phyloP scores from a whole-genome alignment of 2,113 vertebrate genomes.

The Desmodus rotundus region DNA sequence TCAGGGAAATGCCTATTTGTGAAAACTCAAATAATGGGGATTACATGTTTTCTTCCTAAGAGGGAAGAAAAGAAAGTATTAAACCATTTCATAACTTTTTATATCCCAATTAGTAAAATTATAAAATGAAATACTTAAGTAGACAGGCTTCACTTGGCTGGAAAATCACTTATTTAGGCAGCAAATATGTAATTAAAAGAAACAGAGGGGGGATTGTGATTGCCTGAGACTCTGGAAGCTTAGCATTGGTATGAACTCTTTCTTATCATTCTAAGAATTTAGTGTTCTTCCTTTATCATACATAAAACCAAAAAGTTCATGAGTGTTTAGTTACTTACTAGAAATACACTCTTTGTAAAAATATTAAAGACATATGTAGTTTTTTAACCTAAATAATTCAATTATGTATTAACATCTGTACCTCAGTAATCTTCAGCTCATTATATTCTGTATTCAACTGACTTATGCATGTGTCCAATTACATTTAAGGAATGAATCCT shows the following conservation, averaged over 20 bases:
- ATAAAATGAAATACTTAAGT: neutral
- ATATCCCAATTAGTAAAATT: neutral
- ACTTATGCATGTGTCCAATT: neutral
- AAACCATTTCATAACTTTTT: neutral
- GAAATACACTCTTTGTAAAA: neutral
- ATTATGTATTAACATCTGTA: neutral
- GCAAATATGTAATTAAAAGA: neutral
- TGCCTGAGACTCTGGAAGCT: neutral
- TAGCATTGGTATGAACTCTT: neutral
- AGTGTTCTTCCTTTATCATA: neutral
- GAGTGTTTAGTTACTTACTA: neutral
- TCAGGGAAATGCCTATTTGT: neutral
- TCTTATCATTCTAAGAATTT: neutral
- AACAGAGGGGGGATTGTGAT: neutral
- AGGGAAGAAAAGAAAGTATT: neutral
- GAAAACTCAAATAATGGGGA: neutral
- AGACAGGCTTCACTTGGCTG: neutral
- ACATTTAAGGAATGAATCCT: neutral
- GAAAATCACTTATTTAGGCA: neutral
- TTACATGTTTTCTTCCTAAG: neutral
- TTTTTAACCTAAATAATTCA: neutral
- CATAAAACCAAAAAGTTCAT: neutral
- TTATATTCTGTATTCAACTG: neutral
- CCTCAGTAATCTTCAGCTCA: neutral
- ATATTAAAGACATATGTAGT: neutral